Evolutionary conservation across 2,113 vertebrate genomes (phyloP).

Genomic region (Ictidomys tridecemlineatus): DNA sequence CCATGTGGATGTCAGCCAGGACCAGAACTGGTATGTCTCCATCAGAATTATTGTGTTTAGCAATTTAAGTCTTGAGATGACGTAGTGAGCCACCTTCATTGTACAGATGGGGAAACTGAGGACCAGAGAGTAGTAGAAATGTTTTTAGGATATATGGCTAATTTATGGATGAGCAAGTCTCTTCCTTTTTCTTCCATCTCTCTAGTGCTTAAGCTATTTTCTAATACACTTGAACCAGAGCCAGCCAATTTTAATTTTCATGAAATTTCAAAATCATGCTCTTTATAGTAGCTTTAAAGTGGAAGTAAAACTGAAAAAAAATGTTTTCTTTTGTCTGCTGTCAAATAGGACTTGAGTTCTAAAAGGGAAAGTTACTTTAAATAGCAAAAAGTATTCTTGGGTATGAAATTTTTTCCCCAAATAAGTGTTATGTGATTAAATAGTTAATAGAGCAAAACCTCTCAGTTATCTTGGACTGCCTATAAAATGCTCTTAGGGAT

Average conservation of each 20-base stretch:
- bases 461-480: not conserved
- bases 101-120: not conserved
- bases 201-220: not conserved
- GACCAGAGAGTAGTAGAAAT: not conserved
- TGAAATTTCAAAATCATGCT: not conserved
- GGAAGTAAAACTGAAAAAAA: not conserved
- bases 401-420: not conserved
- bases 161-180: not conserved
- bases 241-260: constrained; percentile 3
- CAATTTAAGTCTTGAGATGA: not conserved
- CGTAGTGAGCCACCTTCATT: not conserved
- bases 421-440: not conserved
- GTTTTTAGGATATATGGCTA: not conserved
- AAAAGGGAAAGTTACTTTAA: constrained; percentile 1
- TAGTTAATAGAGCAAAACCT: not conserved
- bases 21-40: not conserved
- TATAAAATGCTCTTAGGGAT: constrained; percentile 36
- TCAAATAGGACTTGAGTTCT: constrained; percentile 1
- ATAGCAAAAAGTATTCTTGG: not conserved
- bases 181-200: not conserved
- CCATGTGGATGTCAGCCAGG: not conserved
- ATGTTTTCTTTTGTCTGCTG: not conserved
- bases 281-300: not conserved
- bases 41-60: not conserved
- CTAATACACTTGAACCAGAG: constrained; percentile 2